These are phyloP conservation scores for Chalcosyrphus nemorum DNA, from an alignment of 2,888 invertebrate species.

Conservation along the genomic window DNA sequence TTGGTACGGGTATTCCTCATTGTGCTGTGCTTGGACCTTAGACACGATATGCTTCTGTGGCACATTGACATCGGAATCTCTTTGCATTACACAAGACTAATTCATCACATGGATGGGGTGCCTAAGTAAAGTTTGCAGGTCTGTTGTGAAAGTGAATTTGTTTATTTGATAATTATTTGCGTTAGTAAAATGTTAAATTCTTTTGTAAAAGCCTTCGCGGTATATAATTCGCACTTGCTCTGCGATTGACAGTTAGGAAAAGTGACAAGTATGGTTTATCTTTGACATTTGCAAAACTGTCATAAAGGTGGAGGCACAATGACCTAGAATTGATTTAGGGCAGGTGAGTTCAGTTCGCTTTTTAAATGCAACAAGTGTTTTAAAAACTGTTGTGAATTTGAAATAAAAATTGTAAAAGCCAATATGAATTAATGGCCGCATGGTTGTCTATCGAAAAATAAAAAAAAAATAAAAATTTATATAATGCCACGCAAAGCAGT, in stretches of 20 bases:
- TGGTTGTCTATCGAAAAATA: too few species aligned
- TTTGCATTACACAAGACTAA: constrained; percentile 67
- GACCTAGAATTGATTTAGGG: neutral
- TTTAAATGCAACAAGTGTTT: neutral
- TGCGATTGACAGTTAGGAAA: constrained; percentile 28
- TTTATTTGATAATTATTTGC: neutral
- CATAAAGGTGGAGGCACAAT: constrained; percentile 28
- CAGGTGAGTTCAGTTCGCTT: neutral
- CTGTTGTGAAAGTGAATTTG: neutral
- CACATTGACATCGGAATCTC: constrained; percentile 69
- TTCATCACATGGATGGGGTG: constrained; percentile 15
- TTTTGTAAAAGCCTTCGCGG: constrained; percentile 25
- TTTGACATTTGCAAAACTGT: constrained; percentile 1
- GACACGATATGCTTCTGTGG: constrained; percentile 52
- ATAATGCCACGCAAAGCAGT: too few species aligned
- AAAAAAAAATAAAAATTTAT: too few species aligned
- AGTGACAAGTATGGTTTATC: constrained; percentile 9
- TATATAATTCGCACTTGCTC: constrained; percentile 42
- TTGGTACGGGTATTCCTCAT: constrained; percentile 15
- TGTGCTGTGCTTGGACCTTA: constrained; percentile 32
- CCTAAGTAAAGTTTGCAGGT: neutral
- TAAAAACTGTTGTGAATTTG: neutral
- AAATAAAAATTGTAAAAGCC: neutral
- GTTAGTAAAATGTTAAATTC: neutral
- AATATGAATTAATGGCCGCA: too few species aligned